A percentile compares a stretch with the other conserved stretches of the same genome.
Evolutionary conservation across 1,140 invertebrate genomes (phyloP).

Genomic region (Mycetomoellerius zeteki): DNA sequence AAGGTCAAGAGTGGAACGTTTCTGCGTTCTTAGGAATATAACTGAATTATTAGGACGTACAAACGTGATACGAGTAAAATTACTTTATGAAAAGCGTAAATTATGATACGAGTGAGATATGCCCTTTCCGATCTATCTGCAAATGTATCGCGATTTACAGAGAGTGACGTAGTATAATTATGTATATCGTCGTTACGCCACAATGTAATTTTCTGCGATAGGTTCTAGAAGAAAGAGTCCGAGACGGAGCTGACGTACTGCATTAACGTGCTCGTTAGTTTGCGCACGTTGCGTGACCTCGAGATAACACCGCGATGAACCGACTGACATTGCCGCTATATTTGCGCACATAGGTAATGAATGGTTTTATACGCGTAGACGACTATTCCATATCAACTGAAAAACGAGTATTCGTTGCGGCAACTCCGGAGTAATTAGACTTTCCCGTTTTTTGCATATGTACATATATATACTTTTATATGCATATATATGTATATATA

Average conservation of each 20-base stretch:
- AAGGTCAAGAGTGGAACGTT: not conserved
- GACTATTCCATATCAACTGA: not conserved
- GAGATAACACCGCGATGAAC: conserved; percentile 53
- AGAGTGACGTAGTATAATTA: conserved; percentile 23
- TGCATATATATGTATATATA: not conserved
- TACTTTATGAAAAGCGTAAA: not conserved
- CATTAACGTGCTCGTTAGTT: conserved; percentile 13
- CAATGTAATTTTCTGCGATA: conserved; percentile 23
- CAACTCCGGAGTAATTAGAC: not conserved
- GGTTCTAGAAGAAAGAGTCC: not conserved
- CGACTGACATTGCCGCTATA: conserved; percentile 43
- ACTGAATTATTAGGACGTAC: not conserved
- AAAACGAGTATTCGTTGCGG: not conserved
- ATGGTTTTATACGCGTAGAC: not conserved
- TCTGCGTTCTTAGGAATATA: not conserved
- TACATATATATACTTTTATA: not conserved
- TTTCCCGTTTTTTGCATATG: not conserved
- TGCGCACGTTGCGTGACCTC: conserved; percentile 13
- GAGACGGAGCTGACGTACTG: not conserved
- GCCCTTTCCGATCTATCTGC: not conserved
- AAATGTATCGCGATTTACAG: not conserved
- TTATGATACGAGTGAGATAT: not conserved
- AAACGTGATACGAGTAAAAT: not conserved
- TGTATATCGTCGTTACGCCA: not conserved
- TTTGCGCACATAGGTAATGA: conserved; percentile 43